Evolutionary conservation across 2,888 invertebrate species (phyloP).

Genomic region (Yponomeuta malinellus): DNA sequence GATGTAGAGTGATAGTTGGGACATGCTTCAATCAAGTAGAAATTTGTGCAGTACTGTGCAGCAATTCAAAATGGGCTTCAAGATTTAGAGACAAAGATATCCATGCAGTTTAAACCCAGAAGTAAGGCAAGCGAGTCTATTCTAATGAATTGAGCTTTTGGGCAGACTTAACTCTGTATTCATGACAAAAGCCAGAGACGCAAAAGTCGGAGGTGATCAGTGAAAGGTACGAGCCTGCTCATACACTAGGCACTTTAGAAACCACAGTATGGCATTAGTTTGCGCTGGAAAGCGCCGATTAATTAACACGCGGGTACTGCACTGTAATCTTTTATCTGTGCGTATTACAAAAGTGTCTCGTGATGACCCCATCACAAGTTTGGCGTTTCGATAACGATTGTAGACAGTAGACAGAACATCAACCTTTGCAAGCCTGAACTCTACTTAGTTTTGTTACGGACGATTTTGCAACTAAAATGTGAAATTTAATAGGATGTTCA

Average conservation of each 20-base stretch:
- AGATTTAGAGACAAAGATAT: not conserved
- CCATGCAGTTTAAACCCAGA: not conserved
- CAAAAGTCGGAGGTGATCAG: slow-evolving; percentile 5
- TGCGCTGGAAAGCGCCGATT: no score
- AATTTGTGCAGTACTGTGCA: not conserved
- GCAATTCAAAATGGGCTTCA: not conserved
- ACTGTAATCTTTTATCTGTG: no score
- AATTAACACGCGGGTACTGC: no score
- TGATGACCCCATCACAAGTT: no score
- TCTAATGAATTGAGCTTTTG: not conserved
- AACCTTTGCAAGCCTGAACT: no score
- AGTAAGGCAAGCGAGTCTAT: not conserved
- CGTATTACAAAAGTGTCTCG: no score
- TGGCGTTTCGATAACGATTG: no score
- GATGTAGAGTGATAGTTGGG: not conserved
- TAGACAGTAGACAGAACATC: no score
- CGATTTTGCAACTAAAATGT: no score
- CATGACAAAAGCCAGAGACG: not conserved
- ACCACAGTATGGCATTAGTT: no score
- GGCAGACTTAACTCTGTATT: not conserved
- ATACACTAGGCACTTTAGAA: not conserved
- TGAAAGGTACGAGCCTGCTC: not conserved
- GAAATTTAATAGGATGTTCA: no score
- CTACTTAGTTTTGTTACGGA: no score
- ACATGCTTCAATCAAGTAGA: not conserved